Evolutionary conservation across 1,140 invertebrate genomes (phyloP), one percentile per base, ranked within the genome.

Genomic region (Pseudomyrmex flavicornis): DNA sequence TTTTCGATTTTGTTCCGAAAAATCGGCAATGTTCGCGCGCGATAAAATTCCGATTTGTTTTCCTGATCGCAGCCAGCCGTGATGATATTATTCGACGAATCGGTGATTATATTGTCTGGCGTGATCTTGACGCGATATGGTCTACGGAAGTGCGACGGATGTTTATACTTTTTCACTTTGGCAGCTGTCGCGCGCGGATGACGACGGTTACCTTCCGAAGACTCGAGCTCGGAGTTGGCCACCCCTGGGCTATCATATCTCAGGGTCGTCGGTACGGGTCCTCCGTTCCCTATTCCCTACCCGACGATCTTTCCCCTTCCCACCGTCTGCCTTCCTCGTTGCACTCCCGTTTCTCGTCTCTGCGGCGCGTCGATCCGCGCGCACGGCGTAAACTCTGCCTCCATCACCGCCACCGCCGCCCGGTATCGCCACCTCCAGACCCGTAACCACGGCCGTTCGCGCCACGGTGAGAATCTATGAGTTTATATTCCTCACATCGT

Each of bases 201-300:
- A 35, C n/a, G 50, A 22, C 59, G 54, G 22, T 48, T 80, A 61
- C 20, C 22, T 80, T 72, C 44, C 13, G 12, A 2, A 54, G 44
- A n/a, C 44, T 59, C 66, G 44, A 20, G 12, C 15, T 80, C 56
- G 46, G 26, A 70, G 54, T 80, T 80, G 76, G 66, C 76, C 76
- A 80, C 76, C 76, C 66, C 76, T 80, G 76, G 54, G 66, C 76
- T 80, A 92, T 92, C 91, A 91, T 91, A 91, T 91, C 91, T 91
- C 91, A 91, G 90, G 83, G 87, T 90, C 91, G 90, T 68, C 72
- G 75, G 86, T 85, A 73, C 86, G 75, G 80, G 84, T 88, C 84
- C 82, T 83, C 74, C 85, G 62, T 75, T 88, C 77, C 80, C 72
- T 86, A 69, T 82, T 85, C 76, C 74, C 69, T 84, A 63, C 77